Percentiles rank a stretch among this genome's conserved stretches.
Conservation (phyloP, 2,113 vertebrate genomes). For the Eurypyga helias region DNA sequence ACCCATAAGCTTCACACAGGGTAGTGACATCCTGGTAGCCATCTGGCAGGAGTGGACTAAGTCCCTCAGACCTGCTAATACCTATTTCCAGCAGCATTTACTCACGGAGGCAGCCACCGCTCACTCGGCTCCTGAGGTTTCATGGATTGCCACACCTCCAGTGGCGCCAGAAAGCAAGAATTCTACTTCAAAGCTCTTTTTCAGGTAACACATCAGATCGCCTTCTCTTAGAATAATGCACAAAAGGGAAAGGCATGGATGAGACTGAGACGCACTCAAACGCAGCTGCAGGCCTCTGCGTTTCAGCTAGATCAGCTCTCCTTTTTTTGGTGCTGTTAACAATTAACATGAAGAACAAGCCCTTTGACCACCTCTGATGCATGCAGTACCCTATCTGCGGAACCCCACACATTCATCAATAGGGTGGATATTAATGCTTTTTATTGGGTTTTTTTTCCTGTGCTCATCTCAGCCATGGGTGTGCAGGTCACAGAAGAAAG, state of each 20-base stretch:
- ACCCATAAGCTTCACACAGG: background rate
- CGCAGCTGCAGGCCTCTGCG: background rate
- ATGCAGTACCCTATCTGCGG: background rate
- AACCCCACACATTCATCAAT: background rate
- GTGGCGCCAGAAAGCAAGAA: background rate
- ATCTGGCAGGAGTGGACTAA: constrained; percentile 23
- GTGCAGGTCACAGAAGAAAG: background rate
- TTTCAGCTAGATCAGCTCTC: background rate
- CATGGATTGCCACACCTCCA: background rate
- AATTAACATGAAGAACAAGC: background rate
- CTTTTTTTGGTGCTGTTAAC: background rate
- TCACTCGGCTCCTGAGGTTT: background rate
- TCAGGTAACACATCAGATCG: background rate
- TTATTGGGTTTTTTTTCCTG: background rate
- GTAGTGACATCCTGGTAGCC: constrained; percentile 1
- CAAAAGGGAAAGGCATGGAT: background rate
- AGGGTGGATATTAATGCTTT: background rate
- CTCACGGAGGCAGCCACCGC: background rate
- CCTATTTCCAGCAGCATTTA: constrained; percentile 23
- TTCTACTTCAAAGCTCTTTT: background rate
- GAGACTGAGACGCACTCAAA: background rate
- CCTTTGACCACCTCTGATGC: background rate
- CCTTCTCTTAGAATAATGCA: background rate
- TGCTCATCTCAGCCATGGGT: background rate
- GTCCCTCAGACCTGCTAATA: constrained; percentile 22